Conservation (phyloP, 1,140 invertebrate species). For the Samia ricini region DNA sequence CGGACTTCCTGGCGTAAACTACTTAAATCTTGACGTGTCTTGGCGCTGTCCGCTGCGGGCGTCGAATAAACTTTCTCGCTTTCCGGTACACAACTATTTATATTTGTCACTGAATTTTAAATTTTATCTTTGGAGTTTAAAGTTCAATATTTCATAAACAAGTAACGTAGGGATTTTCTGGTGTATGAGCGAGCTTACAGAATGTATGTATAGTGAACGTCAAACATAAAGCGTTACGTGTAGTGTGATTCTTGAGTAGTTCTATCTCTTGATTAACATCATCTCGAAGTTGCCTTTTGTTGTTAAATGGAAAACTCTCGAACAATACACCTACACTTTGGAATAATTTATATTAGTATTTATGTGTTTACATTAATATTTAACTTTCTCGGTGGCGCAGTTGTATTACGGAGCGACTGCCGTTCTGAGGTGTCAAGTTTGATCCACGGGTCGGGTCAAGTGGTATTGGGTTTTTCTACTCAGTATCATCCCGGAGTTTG, state of each 20-base stretch:
- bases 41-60: slow-evolving; percentile 27
- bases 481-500: too few relatives aligned
- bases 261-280: slow-evolving; percentile 1
- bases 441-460: too few relatives aligned
- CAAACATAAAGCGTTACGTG: background rate
- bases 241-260: background rate
- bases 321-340: background rate
- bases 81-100: background rate
- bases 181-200: background rate
- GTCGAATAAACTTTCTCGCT: slow-evolving; percentile 32
- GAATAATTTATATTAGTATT: too few relatives aligned
- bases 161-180: background rate
- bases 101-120: background rate
- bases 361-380: too few relatives aligned
- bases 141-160: background rate
- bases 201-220: background rate
- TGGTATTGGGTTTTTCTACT: too few relatives aligned
- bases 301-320: background rate
- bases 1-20: slow-evolving; percentile 57
- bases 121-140: background rate
- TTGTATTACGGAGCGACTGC: too few relatives aligned
- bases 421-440: too few relatives aligned
- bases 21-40: slow-evolving; percentile 63
- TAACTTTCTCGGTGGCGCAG: too few relatives aligned
- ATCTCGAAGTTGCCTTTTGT: background rate